These are phyloP conservation scores for Drepana falcataria DNA, from an alignment of 2,888 invertebrate genomes.

Conservation along the genomic window DNA sequence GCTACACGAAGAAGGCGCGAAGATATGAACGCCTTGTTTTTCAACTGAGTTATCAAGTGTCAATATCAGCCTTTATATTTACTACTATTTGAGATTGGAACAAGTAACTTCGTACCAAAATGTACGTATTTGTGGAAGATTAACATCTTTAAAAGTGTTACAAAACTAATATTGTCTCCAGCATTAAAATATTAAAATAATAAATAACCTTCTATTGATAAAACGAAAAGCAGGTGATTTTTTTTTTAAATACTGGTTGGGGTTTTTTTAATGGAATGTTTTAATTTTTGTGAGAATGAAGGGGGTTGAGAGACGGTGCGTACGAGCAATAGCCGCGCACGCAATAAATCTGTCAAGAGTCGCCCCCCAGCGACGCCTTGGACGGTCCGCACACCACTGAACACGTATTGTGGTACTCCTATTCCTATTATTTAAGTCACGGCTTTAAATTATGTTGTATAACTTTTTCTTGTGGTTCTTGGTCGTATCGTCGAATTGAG, in stretches of 20 bases:
- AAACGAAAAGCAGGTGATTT: background rate
- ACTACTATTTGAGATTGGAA: too few relatives aligned
- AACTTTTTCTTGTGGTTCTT: background rate
- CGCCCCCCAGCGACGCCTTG: slow-evolving; percentile 57
- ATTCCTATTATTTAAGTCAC: slow-evolving; percentile 18
- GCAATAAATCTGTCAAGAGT: slow-evolving; percentile 69
- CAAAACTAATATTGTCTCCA: too few relatives aligned
- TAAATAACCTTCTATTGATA: too few relatives aligned
- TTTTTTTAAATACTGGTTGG: slow-evolving; percentile 23
- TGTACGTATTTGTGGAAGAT: too few relatives aligned
- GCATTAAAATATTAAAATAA: too few relatives aligned
- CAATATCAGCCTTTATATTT: too few relatives aligned
- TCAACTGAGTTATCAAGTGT: too few relatives aligned
- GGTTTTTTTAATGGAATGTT: slow-evolving; percentile 53
- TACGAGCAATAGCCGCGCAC: slow-evolving; percentile 57
- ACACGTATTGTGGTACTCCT: slow-evolving; percentile 26
- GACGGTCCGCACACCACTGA: slow-evolving; percentile 46
- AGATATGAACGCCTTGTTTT: too few relatives aligned
- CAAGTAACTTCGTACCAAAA: too few relatives aligned
- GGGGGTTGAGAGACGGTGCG: slow-evolving; percentile 28
- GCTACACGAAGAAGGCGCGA: too few relatives aligned
- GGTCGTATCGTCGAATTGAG: background rate
- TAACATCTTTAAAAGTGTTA: too few relatives aligned
- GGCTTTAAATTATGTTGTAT: slow-evolving; percentile 1
- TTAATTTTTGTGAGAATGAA: slow-evolving; percentile 48